phyloP scores from a whole-genome alignment of 1,140 invertebrate species.

The Musca domestica region DNA sequence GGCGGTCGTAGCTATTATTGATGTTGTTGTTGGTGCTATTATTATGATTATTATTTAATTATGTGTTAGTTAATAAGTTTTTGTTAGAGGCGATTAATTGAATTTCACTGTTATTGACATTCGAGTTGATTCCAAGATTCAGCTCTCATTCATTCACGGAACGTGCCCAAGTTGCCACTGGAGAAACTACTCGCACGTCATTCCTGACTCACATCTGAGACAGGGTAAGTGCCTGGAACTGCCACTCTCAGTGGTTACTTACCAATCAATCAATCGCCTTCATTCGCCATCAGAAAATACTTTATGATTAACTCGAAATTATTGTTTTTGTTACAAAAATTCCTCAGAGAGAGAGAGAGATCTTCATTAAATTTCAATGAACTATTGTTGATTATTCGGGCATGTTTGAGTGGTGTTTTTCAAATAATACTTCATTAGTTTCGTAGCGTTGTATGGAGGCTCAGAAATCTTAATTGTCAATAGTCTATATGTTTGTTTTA shows the following conservation, averaged over 20 bases:
- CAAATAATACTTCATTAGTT: no score
- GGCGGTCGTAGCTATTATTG: no score
- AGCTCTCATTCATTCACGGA: background rate
- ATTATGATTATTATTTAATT: constrained; percentile 26
- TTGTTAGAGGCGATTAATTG: constrained; percentile 18
- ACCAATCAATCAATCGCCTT: no score
- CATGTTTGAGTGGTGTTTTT: no score
- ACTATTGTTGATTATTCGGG: no score
- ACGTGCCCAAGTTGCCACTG: constrained; percentile 5
- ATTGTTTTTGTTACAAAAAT: background rate
- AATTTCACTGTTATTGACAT: constrained; percentile 18
- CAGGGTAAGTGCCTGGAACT: background rate
- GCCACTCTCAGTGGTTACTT: background rate
- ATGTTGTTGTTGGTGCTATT: background rate
- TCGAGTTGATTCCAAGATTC: background rate
- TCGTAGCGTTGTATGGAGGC: no score
- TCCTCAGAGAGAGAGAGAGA: background rate
- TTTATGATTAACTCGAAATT: background rate
- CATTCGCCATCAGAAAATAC: no score
- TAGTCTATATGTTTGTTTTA: no score
- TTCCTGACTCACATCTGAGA: background rate
- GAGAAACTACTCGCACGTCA: no score
- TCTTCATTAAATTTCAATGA: constrained; percentile 16
- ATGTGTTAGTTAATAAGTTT: constrained; percentile 17
- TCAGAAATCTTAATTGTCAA: no score